Evolutionary conservation across 35 echinoderm and acorn worm species (phyloP).

Genomic region (Apostichopus japonicus): DNA sequence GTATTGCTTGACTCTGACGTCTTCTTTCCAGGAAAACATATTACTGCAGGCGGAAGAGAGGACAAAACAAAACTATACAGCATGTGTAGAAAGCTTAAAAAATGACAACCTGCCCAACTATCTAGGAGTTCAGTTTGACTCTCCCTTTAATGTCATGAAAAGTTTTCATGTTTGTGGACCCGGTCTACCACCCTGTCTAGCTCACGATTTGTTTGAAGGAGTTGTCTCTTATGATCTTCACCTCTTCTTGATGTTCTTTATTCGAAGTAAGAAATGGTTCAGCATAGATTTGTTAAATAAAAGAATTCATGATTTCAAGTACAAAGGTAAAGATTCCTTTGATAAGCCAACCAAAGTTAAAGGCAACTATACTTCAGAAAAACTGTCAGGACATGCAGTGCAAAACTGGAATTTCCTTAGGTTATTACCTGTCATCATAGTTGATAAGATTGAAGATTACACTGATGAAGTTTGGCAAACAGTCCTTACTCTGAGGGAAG

Average conservation of each 20-base stretch:
- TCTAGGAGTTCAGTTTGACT: constrained; percentile 48
- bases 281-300: constrained; percentile 59
- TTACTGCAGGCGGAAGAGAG: background rate
- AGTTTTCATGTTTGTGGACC: constrained; percentile 66
- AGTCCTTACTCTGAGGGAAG: background rate
- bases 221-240: constrained; percentile 58
- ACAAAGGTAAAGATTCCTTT: constrained; percentile 29
- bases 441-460: background rate
- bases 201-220: constrained; percentile 74
- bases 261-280: constrained; percentile 60
- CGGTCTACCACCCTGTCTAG: constrained; percentile 66
- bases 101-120: constrained; percentile 8
- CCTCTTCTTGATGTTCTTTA: constrained; percentile 61
- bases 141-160: constrained; percentile 40
- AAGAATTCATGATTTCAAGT: constrained; percentile 29
- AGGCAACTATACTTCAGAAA: background rate
- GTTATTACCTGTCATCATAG: background rate
- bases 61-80: constrained; percentile 2
- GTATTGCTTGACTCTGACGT: background rate
- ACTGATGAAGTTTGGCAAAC: background rate
- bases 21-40: background rate
- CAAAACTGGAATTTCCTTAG: constrained; percentile 2
- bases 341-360: constrained; percentile 29
- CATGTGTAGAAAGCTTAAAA: constrained; percentile 12
- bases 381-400: background rate